Evolutionary conservation across 35 echinoderm and acorn worm genomes (phyloP).

Genomic region (Ptychodera flava): DNA sequence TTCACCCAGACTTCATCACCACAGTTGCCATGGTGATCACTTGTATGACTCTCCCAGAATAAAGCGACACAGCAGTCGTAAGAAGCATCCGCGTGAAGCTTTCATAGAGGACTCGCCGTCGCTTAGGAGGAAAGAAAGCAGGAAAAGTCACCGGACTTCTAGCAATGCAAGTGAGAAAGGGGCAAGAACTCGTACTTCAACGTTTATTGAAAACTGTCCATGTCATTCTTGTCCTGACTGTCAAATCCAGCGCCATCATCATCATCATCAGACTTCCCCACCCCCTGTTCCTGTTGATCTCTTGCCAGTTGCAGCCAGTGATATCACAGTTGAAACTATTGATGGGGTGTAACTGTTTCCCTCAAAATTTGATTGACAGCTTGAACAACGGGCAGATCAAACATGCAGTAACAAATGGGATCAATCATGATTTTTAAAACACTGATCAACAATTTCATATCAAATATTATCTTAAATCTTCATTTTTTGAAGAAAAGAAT

Average conservation of each 20-base stretch:
- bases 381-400: too few species aligned
- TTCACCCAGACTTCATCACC: not conserved
- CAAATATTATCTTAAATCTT: too few species aligned
- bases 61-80: not conserved
- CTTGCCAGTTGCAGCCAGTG: not conserved
- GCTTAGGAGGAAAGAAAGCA: not conserved
- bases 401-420: too few species aligned
- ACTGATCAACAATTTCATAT: too few species aligned
- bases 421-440: too few species aligned
- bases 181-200: not conserved
- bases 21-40: not conserved
- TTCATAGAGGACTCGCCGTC: not conserved
- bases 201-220: too few species aligned
- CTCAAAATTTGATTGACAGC: too few species aligned
- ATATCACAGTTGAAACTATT: not conserved
- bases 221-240: too few species aligned
- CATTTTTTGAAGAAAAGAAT: too few species aligned
- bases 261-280: not conserved
- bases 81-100: not conserved
- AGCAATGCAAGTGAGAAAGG: not conserved
- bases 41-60: not conserved
- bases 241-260: not conserved
- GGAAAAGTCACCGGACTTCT: not conserved
- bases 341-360: too few species aligned
- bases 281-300: not conserved